A percentile compares a stretch with the other conserved stretches of the same genome.
phyloP scores from a whole-genome alignment of 2,113 vertebrate species.

The Patagioenas fasciata region DNA sequence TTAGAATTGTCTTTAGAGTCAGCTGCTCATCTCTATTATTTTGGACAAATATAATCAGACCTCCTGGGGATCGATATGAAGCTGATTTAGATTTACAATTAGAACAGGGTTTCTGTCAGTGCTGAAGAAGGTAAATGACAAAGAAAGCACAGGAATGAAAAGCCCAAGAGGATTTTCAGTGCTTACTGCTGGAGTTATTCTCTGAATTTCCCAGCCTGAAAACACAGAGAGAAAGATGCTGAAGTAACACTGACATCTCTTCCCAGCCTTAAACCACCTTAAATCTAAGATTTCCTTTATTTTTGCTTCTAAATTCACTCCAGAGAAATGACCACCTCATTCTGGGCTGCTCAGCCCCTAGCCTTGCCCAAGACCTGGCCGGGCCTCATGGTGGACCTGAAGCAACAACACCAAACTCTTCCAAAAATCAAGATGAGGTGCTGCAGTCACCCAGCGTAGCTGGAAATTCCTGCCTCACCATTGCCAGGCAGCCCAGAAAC shows the following conservation, averaged over 20 bases:
- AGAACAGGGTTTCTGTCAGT: background rate
- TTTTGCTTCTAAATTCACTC: background rate
- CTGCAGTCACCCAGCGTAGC: background rate
- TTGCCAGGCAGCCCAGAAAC: background rate
- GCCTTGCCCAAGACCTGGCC: background rate
- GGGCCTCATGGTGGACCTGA: background rate
- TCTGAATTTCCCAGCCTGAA: background rate
- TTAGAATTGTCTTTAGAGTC: constrained; percentile 24
- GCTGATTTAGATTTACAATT: background rate
- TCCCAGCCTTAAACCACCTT: background rate
- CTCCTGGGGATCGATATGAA: background rate
- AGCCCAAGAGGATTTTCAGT: background rate
- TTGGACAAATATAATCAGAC: constrained; percentile 14
- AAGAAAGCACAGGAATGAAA: background rate
- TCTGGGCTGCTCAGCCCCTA: background rate
- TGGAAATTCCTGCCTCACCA: background rate
- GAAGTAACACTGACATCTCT: background rate
- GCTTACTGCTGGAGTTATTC: background rate
- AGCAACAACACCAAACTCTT: background rate
- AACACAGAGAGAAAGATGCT: background rate
- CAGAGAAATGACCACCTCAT: background rate
- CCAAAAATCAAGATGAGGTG: background rate
- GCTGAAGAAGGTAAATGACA: background rate
- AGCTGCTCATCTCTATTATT: constrained; percentile 19
- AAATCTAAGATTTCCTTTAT: background rate